phyloP scores from a whole-genome alignment of 2,113 vertebrate species.

The Apodemus speciosus region DNA sequence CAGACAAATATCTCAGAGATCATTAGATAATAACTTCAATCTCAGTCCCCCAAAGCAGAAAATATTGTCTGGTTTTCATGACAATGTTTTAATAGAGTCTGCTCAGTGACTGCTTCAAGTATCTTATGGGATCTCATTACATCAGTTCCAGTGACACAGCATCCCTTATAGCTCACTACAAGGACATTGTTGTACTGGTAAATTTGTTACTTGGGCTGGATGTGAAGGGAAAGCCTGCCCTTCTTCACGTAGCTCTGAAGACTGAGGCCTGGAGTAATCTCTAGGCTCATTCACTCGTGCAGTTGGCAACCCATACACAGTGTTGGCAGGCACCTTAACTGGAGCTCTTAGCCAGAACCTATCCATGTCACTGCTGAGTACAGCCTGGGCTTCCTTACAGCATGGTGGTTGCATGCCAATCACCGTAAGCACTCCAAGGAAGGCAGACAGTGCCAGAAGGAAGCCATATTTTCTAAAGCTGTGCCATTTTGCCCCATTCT shows the following conservation, averaged over 20 bases:
- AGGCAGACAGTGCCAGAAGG: neutral
- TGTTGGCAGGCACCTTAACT: neutral
- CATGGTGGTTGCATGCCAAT: neutral
- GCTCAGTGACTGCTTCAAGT: neutral
- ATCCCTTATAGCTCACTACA: neutral
- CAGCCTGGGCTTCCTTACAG: neutral
- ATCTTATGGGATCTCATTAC: neutral
- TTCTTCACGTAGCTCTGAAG: neutral
- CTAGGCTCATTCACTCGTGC: neutral
- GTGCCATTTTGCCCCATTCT: neutral
- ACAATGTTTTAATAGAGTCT: neutral
- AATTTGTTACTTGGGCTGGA: neutral
- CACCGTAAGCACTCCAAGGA: neutral
- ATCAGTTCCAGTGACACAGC: constrained; percentile 6
- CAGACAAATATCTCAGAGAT: neutral
- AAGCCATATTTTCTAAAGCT: neutral
- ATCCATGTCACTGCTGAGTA: neutral
- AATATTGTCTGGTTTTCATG: neutral
- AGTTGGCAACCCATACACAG: neutral
- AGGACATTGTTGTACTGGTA: neutral
- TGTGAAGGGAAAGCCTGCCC: neutral
- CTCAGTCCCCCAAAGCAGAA: neutral
- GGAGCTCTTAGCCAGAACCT: neutral
- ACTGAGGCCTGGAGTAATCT: neutral
- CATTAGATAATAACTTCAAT: constrained; percentile 3